Base-by-base conservation (phyloP, 1,140 invertebrate genomes). In the Drosophila miranda region DNA sequence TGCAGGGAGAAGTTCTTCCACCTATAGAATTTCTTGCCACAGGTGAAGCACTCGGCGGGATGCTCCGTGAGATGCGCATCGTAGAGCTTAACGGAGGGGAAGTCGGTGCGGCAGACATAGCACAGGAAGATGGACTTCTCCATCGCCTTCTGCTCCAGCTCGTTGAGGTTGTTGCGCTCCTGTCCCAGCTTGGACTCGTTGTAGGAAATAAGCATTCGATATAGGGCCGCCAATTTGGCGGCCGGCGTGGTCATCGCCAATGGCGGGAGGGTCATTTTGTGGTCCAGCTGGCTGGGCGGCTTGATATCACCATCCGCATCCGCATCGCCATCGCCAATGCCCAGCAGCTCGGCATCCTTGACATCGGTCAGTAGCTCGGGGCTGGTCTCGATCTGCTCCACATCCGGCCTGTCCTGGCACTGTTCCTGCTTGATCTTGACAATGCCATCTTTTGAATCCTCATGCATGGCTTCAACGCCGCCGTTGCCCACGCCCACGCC, bases 41-140 rank as follows among this genome's bases (percentile, higher is more conserved):
- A 96, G 28, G 95, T 94, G 21, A 94, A 92, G 77, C 96, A 96
- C 84, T 96, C 95, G 19, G 96, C 92, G 0, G 96, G 96, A 90
- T 96, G 96, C 42, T 95, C 93, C 70, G 95, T 95, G 5, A 96
- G 91, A 89, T 96, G 96, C 1, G 92, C 92, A 64, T 95, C 93
- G 77, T 94, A 96, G 1, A 93, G 91, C 60, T 91, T 91, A 0
- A 91, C 89, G 9, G 88, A 89, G 21, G 75, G 80, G 7, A 91
- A 91, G 56, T 89, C 81, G 66, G 94, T 93, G 38, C 93, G 92
- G 64, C 94, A 95, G 14, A 93, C 93, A 54, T 92, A 92, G 73
- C 94, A 90, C 23, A 90, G 67, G 28, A 90, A 90, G 45, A 90
- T 90, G 3, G 89, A 90, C 28, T 89, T 89, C 55, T 90, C 87